These are phyloP conservation scores for Gallirallus australis DNA, from an alignment of 2,797 vertebrate species.

Conservation along the genomic window DNA sequence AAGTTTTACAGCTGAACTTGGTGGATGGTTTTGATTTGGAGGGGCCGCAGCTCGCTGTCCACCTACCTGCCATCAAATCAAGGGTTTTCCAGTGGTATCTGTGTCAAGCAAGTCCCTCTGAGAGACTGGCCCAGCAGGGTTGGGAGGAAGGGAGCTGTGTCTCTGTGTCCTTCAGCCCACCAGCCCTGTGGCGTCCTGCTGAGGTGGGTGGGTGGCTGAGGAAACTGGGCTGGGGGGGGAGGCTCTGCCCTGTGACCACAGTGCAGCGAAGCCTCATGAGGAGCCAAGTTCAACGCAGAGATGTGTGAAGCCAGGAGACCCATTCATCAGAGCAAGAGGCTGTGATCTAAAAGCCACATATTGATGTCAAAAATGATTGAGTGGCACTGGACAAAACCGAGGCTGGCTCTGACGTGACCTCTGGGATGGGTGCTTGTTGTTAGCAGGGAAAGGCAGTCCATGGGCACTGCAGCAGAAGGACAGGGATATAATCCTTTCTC, in stretches of 20 bases:
- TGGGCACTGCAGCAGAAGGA: neutral
- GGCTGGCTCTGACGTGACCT: neutral
- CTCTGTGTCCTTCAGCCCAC: neutral
- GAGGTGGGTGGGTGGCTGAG: accelerated
- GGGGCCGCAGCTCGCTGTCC: neutral
- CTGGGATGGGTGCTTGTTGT: neutral
- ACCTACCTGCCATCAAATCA: neutral
- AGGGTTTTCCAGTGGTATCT: neutral
- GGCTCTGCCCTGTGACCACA: neutral
- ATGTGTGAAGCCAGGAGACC: accelerated
- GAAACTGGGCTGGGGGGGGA: neutral
- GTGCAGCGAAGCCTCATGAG: neutral
- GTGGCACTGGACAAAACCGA: neutral
- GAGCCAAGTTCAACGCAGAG: neutral
- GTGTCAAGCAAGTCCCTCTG: neutral
- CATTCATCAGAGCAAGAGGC: neutral
- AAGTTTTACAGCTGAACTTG: neutral
- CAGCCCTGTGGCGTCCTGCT: neutral
- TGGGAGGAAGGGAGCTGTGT: accelerated
- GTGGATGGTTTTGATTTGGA: neutral
- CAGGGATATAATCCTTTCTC: neutral
- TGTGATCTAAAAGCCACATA: neutral
- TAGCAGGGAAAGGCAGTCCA: neutral
- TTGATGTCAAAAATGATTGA: neutral
- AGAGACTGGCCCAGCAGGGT: neutral